Conservation (phyloP, 2,797 vertebrate species). For the Sebastiscus albofasciatus region DNA sequence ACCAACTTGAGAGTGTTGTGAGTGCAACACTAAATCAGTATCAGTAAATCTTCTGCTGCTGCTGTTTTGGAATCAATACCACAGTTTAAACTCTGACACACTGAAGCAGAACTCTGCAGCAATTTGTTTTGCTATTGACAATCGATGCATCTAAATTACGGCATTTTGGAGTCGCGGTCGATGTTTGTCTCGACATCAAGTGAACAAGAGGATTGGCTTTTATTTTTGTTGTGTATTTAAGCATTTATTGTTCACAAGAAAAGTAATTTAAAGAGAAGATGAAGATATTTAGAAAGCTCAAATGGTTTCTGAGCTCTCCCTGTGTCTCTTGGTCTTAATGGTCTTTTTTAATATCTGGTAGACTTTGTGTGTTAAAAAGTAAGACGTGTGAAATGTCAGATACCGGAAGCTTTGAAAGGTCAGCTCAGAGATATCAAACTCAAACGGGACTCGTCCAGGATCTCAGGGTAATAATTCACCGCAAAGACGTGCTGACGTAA, state of each 20-base stretch:
- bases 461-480: neutral
- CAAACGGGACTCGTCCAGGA: too few species aligned
- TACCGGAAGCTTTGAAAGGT: too few species aligned
- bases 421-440: too few species aligned
- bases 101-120: neutral
- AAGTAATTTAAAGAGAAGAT: neutral
- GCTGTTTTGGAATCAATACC: neutral
- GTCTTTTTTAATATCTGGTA: too few species aligned
- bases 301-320: too few species aligned
- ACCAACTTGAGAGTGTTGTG: neutral
- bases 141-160: neutral
- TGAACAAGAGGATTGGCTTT: neutral
- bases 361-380: too few species aligned
- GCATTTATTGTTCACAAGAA: neutral
- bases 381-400: too few species aligned
- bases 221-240: neutral
- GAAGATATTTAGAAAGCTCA: neutral
- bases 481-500: neutral
- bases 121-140: neutral
- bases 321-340: too few species aligned
- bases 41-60: neutral
- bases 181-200: neutral
- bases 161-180: neutral
- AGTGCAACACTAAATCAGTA: neutral
- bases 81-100: neutral